Conservation (phyloP, 1,140 invertebrate species). For the Heterodera schachtii region DNA sequence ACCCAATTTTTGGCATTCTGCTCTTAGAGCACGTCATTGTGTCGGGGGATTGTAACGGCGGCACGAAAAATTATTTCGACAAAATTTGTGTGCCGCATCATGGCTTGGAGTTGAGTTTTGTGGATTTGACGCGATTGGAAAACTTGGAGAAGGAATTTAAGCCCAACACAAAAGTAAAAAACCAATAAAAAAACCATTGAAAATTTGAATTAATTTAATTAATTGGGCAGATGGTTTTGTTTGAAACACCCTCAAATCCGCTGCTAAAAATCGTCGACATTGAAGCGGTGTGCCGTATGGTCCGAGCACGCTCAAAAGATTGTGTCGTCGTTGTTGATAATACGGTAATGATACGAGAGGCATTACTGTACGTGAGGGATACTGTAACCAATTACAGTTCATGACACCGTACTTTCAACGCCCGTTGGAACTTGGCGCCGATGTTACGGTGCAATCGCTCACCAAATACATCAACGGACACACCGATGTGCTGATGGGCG, state of each 20-base stretch:
- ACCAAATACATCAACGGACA: conserved; percentile 99
- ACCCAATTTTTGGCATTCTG: too few species aligned
- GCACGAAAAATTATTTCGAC: conserved; percentile 65
- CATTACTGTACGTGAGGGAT: too few species aligned
- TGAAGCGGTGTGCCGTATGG: conserved; percentile 73
- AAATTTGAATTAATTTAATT: neutral
- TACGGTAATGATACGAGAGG: conserved; percentile 76
- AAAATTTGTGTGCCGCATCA: conserved; percentile 40
- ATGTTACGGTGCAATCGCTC: conserved; percentile 87
- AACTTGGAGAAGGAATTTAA: conserved; percentile 76
- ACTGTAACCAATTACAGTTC: neutral
- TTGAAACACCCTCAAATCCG: conserved; percentile 98
- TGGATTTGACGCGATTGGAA: conserved; percentile 77
- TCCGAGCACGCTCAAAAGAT: conserved; percentile 69
- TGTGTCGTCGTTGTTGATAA: conserved; percentile 91
- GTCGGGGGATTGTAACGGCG: conserved; percentile 93
- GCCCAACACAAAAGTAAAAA: conserved; percentile 78
- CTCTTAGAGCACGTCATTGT: conserved; percentile 81
- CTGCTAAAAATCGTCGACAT: conserved; percentile 88
- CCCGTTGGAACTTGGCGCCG: conserved; percentile 86
- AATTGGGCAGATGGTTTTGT: conserved; percentile 78
- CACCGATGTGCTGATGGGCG: conserved; percentile 93
- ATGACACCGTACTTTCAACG: conserved; percentile 53
- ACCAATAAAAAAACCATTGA: conserved; percentile 62
- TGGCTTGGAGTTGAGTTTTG: conserved; percentile 61